phyloP scores from a whole-genome alignment of 1,140 invertebrate genomes.

The Pogonomyrmex californicus region DNA sequence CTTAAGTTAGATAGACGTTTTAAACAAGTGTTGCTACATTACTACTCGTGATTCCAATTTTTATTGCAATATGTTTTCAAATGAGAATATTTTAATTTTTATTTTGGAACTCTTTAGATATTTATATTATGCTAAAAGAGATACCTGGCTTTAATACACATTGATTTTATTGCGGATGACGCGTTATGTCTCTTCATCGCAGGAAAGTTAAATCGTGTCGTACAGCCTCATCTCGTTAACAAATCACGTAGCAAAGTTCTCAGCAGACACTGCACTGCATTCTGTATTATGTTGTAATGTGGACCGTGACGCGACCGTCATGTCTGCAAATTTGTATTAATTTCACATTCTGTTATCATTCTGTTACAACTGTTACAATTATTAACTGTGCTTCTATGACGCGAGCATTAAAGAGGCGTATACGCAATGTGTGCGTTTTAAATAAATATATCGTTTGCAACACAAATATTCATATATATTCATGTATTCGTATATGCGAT shows the following conservation, averaged over 20 bases:
- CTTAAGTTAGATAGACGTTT: background rate
- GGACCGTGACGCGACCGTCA: slow-evolving; percentile 29
- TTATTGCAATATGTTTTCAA: background rate
- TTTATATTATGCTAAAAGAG: background rate
- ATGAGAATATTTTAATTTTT: background rate
- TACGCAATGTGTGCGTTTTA: background rate
- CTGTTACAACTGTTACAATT: slow-evolving; percentile 15
- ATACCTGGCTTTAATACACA: slow-evolving; percentile 11
- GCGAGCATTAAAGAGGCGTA: background rate
- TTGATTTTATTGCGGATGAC: slow-evolving; percentile 63
- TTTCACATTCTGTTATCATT: slow-evolving; percentile 33
- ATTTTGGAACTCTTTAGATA: background rate
- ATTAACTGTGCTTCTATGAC: background rate
- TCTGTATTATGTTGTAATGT: slow-evolving; percentile 41
- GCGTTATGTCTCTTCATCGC: background rate
- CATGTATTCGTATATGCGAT: background rate
- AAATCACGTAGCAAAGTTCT: slow-evolving; percentile 69
- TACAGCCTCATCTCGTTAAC: slow-evolving; percentile 54
- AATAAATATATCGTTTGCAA: slow-evolving; percentile 24
- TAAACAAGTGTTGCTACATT: background rate
- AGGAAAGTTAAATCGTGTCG: slow-evolving; percentile 42
- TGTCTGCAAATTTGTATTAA: slow-evolving; percentile 61
- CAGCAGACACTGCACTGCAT: slow-evolving; percentile 28
- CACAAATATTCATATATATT: background rate
- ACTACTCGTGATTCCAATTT: background rate